Percentiles rank a stretch among this genome's conserved stretches.
Conservation (phyloP, 2,888 invertebrate genomes). For the Phytoseiulus persimilis region DNA sequence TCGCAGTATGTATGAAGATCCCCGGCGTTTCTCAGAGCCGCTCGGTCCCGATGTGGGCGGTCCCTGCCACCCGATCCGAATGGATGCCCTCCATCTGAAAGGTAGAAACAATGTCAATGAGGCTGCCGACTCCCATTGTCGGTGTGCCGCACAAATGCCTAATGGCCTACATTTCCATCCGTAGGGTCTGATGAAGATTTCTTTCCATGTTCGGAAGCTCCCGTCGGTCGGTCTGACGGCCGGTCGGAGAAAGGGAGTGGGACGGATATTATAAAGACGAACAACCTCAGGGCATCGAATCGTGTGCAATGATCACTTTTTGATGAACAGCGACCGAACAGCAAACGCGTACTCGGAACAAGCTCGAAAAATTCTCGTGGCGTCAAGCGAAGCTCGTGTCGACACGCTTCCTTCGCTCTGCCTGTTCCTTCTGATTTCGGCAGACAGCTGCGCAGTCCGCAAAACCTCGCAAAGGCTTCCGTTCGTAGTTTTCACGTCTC, state of each 20-base stretch:
- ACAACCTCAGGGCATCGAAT: slow-evolving; percentile 5
- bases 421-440: neutral
- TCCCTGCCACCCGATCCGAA: neutral
- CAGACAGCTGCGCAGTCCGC: neutral
- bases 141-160: neutral
- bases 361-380: neutral
- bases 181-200: neutral
- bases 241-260: neutral
- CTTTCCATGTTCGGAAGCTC: neutral
- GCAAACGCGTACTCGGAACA: neutral
- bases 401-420: neutral
- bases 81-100: neutral
- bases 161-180: neutral
- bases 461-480: too few species aligned
- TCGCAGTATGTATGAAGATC: neutral
- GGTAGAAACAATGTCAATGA: neutral
- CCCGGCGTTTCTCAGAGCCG: neutral
- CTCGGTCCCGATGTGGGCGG: neutral
- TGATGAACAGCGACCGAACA: neutral
- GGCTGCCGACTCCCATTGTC: neutral
- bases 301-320: slow-evolving; percentile 5
- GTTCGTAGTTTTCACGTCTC: too few species aligned
- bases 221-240: neutral
- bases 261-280: neutral
- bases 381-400: neutral